Base-by-base conservation (phyloP, 1,140 invertebrate genomes). In the Streblospio benedicti region DNA sequence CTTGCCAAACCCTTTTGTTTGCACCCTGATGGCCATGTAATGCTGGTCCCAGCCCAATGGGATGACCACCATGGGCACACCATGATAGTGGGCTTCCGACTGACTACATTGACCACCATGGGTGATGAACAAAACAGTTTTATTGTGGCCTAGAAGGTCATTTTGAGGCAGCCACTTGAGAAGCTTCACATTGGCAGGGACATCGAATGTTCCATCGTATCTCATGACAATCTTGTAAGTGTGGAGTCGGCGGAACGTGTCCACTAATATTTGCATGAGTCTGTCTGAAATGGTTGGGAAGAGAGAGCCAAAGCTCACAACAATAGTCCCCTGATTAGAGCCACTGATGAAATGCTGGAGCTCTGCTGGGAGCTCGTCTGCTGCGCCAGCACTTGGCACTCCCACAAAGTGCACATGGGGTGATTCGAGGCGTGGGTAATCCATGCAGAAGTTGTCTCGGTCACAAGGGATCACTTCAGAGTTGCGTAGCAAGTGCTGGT, bases 161-260 rank as follows among this genome's bases (percentile, higher is more conserved):
- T 82, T 79, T 72, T 88, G 86, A 1, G 86, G 87, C 61, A 86
- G 67, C 86, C 86, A 88, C 65, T 81, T 82, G 23, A 78, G 72
- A 4, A 84, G 71, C 65, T 81, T 80, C 32, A 88, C 76, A 74
- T 88, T 88, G 56, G 79, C 72, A 1, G 79, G 68, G n/a, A 53
- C 62, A 70, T 59, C 33, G 75, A 69, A 41, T 80, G 69, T 33
- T 73, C 79, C 63, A 83, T 84, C 41, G 23, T 54, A 57, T 72
- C 83, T 53, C 82, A 82, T 80, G 80, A 83, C 12, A 84, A 53
- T 9, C 83, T 68, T 28, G 70, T 71, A 62, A 81, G 74, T 31
- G n/a, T 78, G 78, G 4, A 82, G 57, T 60, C 76, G 76, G 14
- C 76, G 61, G 50, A 84, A 79, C 18, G 70, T 73, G 6, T 70